Conservation (phyloP, 2,888 invertebrate genomes). For the Rhyacophila evoluta region DNA sequence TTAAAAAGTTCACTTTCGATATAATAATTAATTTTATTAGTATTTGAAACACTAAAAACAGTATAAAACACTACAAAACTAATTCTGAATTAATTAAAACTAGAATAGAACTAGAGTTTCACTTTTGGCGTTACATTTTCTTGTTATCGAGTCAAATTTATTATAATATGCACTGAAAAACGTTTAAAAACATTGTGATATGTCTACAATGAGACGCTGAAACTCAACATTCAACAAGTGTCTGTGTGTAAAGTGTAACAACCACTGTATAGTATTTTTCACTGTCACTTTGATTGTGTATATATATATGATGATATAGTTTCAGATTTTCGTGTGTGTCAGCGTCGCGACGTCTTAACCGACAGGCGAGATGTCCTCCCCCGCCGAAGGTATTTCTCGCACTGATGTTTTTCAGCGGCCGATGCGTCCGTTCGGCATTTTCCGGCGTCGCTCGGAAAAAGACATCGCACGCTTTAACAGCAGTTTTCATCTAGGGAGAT, state of each 20-base stretch:
- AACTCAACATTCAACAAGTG: background rate
- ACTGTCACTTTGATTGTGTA: background rate
- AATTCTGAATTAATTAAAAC: no score
- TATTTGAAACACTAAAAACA: no score
- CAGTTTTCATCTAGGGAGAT: background rate
- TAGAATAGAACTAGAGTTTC: no score
- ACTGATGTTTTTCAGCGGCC: background rate
- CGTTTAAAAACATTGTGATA: no score
- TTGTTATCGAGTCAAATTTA: no score
- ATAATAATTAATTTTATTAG: no score
- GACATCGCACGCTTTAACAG: constrained; percentile 29
- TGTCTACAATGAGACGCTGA: no score
- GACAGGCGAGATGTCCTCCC: constrained; percentile 19
- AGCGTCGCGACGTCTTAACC: background rate
- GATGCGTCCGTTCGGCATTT: constrained; percentile 30
- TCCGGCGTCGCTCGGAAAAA: constrained; percentile 40
- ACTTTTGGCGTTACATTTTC: no score
- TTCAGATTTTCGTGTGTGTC: background rate
- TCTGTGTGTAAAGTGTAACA: background rate
- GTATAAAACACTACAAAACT: no score
- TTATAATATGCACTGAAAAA: no score
- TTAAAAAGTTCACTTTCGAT: no score
- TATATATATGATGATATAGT: background rate
- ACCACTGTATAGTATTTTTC: background rate
- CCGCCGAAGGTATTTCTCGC: constrained; percentile 32